These are phyloP conservation scores for Melanchra persicariae DNA, from an alignment of 2,888 invertebrate genomes.

Conservation along the genomic window DNA sequence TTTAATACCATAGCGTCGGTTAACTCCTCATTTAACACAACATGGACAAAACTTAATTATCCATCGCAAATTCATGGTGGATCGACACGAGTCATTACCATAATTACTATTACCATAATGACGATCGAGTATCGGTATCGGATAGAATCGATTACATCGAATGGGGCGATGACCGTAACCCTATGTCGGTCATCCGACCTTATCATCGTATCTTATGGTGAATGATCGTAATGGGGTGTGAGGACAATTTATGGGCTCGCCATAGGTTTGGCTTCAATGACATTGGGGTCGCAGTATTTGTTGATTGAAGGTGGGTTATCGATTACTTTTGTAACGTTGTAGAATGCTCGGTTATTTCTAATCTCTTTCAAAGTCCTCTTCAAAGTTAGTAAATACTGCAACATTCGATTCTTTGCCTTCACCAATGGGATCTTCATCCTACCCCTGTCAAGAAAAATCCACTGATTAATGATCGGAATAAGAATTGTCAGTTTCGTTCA, in stretches of 20 bases:
- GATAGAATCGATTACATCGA: slow-evolving; percentile 51
- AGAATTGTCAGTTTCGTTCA: slow-evolving; percentile 10
- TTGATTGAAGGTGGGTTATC: slow-evolving; percentile 13
- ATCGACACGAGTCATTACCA: slow-evolving; percentile 54
- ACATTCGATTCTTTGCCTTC: not conserved
- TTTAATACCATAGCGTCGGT: not conserved
- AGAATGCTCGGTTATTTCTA: too few relatives aligned
- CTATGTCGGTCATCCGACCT: slow-evolving; percentile 45
- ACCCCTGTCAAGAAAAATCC: slow-evolving; percentile 34
- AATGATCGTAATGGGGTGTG: slow-evolving; percentile 54
- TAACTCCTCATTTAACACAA: slow-evolving; percentile 30
- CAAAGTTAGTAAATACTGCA: not conserved
- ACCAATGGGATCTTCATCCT: slow-evolving; percentile 4
- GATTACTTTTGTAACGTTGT: not conserved
- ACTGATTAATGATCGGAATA: slow-evolving; percentile 22
- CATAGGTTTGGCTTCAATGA: slow-evolving; percentile 26
- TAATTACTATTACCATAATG: slow-evolving; percentile 58
- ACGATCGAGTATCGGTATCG: slow-evolving; percentile 49
- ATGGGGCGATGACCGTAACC: slow-evolving; percentile 53
- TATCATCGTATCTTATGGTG: slow-evolving; percentile 56
- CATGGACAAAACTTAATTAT: slow-evolving; percentile 49
- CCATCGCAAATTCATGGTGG: slow-evolving; percentile 57
- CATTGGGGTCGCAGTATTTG: slow-evolving; percentile 3
- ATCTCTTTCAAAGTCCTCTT: not conserved
- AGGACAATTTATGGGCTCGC: slow-evolving; percentile 48